Evolutionary conservation across 23 tunicate genomes (phyloP), one percentile per base, ranked within the genome.

Genomic region (Halocynthia aurantium): DNA sequence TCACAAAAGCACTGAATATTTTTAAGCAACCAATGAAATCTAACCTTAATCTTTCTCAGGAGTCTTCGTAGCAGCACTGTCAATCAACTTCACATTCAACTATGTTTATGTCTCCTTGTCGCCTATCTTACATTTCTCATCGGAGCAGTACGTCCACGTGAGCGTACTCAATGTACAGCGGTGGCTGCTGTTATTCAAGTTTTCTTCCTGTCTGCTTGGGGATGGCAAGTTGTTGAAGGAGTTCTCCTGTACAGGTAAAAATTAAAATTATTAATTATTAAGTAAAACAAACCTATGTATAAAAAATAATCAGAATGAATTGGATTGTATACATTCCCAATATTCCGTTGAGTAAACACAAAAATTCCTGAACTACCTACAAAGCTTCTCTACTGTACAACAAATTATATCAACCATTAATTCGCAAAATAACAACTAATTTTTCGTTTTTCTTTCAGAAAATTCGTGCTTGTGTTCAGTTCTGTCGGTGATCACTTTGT

Each of bases 101-200:
- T 65, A 49, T 9, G 70, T 10, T 20, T 65, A 0, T 65, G 70
- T 65, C 19, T 65, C 5, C 70, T 65, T 11, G 19, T 65, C 31
- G 70, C 70, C 19, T 65, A 65, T 15, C 31, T 65, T 9, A 65
- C 70, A 65, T 65, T 65, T 65, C 15, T 65, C 31, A 65, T 65
- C 19, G 70, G 70, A 10, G 70, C 31, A 9, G 70, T 20, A 65
- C 15, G 70, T 10, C 70, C 70, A 20, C 70, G 70, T 65, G 2
- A 40, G 19, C 31, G 31, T 15, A 15, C 31, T 20, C 70, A 40
- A 20, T 65, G 70, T 15, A 65, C 31, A 49, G 31, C 31, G 22
- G 70, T 65, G 0, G 70, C 49, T 0, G 70, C 49, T 10, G 19
- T 65, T 65, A 40, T 65, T 10, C 70, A 65, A 65, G 22, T 65